Evolutionary conservation across 2,888 invertebrate genomes (phyloP).

Genomic region (Chymomyza fuscimana): DNA sequence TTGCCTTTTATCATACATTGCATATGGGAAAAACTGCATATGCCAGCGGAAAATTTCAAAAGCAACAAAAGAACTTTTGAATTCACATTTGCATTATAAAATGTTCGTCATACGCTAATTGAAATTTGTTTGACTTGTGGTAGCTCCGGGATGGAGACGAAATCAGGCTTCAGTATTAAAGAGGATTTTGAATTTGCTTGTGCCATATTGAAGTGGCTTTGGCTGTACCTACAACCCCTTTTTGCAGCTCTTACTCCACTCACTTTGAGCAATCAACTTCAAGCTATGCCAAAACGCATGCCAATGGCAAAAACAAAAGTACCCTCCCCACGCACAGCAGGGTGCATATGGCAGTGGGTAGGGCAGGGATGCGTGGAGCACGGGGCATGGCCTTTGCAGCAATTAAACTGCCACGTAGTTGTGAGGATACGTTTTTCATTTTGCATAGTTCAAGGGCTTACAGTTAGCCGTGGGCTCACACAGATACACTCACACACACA

Average conservation of each 20-base stretch:
- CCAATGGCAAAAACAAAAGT: not conserved
- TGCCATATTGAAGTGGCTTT: conserved; percentile 12
- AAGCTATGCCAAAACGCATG: conserved; percentile 1
- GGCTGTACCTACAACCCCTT: conserved; percentile 15
- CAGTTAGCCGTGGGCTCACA: conserved; percentile 22
- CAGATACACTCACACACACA: conserved; percentile 8
- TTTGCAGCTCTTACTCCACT: conserved; percentile 11
- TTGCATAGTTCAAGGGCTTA: conserved; percentile 68
- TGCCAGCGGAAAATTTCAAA: conserved; percentile 29
- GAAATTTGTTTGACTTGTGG: conserved; percentile 39
- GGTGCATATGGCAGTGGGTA: not conserved
- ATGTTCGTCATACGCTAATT: conserved; percentile 40
- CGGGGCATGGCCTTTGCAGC: not conserved
- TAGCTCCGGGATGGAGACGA: not conserved
- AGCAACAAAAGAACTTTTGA: conserved; percentile 2
- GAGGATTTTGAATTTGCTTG: conserved; percentile 6
- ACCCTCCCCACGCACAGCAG: not conserved
- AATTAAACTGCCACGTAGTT: conserved; percentile 12
- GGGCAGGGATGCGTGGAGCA: not conserved
- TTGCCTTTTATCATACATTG: conserved; percentile 28
- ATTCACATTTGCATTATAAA: conserved; percentile 27
- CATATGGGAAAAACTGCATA: conserved; percentile 36
- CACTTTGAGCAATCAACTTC: conserved; percentile 47
- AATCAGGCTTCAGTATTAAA: not conserved
- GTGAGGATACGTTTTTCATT: conserved; percentile 43